Evolutionary conservation across 2,797 vertebrate species (phyloP).

Genomic region (Pipistrellus kuhlii): DNA sequence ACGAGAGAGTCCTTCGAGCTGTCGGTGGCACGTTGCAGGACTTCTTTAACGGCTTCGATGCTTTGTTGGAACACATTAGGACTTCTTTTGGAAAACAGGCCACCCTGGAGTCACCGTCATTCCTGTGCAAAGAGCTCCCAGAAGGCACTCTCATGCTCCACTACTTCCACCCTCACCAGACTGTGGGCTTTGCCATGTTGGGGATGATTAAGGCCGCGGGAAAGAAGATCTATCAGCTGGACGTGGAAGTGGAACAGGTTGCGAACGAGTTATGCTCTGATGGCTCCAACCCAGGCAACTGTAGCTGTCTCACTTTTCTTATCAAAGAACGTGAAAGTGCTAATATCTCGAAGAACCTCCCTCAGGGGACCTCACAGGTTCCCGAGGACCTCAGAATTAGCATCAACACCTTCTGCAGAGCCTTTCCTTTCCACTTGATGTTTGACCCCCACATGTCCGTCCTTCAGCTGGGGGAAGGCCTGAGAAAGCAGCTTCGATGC

Average conservation of each 20-base stretch:
- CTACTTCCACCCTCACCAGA: constrained; percentile 96
- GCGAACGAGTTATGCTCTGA: constrained; percentile 89
- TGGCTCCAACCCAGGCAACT: constrained; percentile 90
- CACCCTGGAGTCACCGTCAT: constrained; percentile 96
- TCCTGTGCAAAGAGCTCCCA: constrained; percentile 96
- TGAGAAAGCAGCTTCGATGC: constrained; percentile 94
- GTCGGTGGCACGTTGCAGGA: constrained; percentile 97
- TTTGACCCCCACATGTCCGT: constrained; percentile 95
- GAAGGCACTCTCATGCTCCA: constrained; percentile 93
- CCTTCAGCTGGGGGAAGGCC: constrained; percentile 96
- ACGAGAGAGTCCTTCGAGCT: constrained; percentile 96
- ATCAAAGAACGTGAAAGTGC: constrained; percentile 91
- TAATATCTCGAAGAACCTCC: constrained; percentile 87
- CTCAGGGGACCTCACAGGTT: constrained; percentile 90
- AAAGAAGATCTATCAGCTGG: constrained; percentile 93
- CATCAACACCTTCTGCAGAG: constrained; percentile 97
- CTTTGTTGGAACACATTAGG: constrained; percentile 97
- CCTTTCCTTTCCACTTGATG: constrained; percentile 98
- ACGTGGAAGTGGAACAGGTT: constrained; percentile 95
- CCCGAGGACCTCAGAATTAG: constrained; percentile 95
- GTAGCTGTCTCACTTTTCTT: constrained; percentile 92
- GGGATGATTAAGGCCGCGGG: constrained; percentile 96
- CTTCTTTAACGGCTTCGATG: constrained; percentile 99
- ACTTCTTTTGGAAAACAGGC: constrained; percentile 96
- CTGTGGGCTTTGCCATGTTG: constrained; percentile 95